Conservation (phyloP, 1,140 invertebrate species). For the Drosophila mayri region DNA sequence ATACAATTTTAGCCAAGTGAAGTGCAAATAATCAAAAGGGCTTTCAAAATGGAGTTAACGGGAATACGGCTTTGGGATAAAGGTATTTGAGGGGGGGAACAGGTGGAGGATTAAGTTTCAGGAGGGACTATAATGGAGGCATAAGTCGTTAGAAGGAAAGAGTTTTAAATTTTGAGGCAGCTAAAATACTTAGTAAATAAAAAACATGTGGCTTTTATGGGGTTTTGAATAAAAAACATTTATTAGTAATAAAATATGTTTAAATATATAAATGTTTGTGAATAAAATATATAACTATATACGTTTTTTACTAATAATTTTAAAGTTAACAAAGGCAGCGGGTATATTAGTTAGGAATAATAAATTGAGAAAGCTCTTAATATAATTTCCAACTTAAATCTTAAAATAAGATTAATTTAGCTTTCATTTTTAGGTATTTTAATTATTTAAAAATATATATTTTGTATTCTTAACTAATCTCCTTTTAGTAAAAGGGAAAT, state of each 20-base stretch:
- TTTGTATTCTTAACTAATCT: background rate
- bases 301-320: background rate
- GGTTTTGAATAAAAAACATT: too few species aligned
- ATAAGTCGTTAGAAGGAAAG: background rate
- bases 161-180: too few species aligned
- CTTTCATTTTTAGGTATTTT: background rate
- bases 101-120: conserved; percentile 2
- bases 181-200: background rate
- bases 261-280: too few species aligned
- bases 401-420: background rate
- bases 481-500: background rate
- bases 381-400: background rate
- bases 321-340: too few species aligned
- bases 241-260: background rate
- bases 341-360: background rate
- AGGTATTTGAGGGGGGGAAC: background rate
- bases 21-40: conserved; percentile 9
- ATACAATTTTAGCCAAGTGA: conserved; percentile 5
- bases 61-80: background rate
- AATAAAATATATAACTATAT: background rate
- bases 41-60: background rate
- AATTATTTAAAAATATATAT: background rate
- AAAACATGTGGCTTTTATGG: background rate
- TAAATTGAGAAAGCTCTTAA: background rate
- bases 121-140: background rate